phyloP scores from a whole-genome alignment of 2,888 invertebrate genomes.

The Oscheius sp. region DNA sequence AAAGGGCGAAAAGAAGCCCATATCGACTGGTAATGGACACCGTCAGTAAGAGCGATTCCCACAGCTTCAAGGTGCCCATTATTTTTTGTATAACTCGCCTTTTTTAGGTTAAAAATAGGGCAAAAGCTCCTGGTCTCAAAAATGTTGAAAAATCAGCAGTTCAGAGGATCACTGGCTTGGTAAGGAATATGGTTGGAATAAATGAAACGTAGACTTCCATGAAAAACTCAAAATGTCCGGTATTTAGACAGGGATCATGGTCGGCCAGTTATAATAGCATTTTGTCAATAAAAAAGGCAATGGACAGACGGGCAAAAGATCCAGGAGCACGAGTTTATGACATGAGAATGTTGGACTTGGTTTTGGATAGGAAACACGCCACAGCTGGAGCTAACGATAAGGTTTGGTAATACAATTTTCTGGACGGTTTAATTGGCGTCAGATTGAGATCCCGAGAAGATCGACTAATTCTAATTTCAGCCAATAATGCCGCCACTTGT shows the following conservation, averaged over 20 bases:
- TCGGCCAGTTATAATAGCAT: conserved; percentile 61
- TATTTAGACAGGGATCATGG: conserved; percentile 47
- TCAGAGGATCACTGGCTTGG: conserved; percentile 39
- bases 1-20: conserved; percentile 56
- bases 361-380: conserved; percentile 48
- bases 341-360: conserved; percentile 66
- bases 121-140: conserved; percentile 44
- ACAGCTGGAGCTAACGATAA: conserved; percentile 28
- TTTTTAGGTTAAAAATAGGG: conserved; percentile 42
- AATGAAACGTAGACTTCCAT: conserved; percentile 21
- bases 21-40: conserved; percentile 49
- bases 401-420: background rate
- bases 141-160: conserved; percentile 34
- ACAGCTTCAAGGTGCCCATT: conserved; percentile 31
- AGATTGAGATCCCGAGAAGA: too few relatives aligned
- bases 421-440: too few relatives aligned
- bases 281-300: conserved; percentile 54
- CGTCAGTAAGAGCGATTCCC: conserved; percentile 51
- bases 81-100: background rate
- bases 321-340: conserved; percentile 67
- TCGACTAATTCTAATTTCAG: too few relatives aligned
- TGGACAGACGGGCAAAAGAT: conserved; percentile 54
- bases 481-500: conserved; percentile 32
- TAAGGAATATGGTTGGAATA: conserved; percentile 28
- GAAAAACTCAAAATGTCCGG: background rate